phyloP scores from a whole-genome alignment of 1,140 invertebrate species.

The Drosophila nasuta region DNA sequence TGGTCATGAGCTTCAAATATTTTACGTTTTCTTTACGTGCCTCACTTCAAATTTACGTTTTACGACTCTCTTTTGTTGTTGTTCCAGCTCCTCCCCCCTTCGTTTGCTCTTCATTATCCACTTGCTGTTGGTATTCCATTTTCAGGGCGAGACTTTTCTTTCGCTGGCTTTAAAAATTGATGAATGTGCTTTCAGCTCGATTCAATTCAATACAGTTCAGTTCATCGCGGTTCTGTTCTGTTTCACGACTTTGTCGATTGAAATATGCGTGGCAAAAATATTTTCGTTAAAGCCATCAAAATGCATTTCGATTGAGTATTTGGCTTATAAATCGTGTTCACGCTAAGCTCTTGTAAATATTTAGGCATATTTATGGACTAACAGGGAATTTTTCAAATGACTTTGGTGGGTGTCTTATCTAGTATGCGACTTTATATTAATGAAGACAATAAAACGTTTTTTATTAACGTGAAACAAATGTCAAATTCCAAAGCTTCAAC shows the following conservation, averaged over 20 bases:
- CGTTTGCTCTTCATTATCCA: background rate
- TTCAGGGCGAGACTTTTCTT: conserved; percentile 38
- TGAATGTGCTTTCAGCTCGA: conserved; percentile 53
- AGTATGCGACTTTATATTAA: no score
- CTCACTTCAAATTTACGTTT: conserved; percentile 51
- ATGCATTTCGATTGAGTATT: conserved; percentile 71
- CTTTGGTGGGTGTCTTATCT: no score
- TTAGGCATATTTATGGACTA: conserved; percentile 62
- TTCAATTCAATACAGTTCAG: conserved; percentile 2
- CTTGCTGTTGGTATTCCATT: conserved; percentile 11
- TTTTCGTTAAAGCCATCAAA: conserved; percentile 40
- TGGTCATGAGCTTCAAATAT: conserved; percentile 46
- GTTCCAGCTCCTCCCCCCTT: background rate
- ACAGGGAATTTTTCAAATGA: background rate
- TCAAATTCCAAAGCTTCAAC: no score
- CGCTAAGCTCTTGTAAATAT: conserved; percentile 58
- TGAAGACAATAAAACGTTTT: no score
- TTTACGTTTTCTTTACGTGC: conserved; percentile 72
- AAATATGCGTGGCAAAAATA: conserved; percentile 27
- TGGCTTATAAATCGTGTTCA: conserved; percentile 63
- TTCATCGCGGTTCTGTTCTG: background rate
- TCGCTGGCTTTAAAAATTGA: conserved; percentile 70
- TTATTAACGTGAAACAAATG: no score
- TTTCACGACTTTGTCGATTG: background rate
- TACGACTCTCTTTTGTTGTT: conserved; percentile 30